These are phyloP conservation scores for Tetragonula clypearis DNA, from an alignment of 1,140 invertebrate genomes.

Conservation along the genomic window DNA sequence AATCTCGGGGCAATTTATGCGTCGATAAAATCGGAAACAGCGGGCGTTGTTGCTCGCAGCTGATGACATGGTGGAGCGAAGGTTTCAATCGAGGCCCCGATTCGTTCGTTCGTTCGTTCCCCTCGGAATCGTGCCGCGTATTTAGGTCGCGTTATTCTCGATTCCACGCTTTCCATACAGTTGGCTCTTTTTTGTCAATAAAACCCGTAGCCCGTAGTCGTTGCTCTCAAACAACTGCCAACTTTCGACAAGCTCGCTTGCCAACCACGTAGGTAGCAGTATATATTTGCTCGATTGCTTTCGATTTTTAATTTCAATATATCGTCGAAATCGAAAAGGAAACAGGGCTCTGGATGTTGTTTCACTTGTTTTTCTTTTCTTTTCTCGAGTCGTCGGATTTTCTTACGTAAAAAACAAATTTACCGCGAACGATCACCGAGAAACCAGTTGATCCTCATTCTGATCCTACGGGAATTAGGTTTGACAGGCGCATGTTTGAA, in stretches of 20 bases:
- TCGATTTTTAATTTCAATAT: neutral
- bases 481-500: neutral
- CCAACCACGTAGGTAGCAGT: too few relatives aligned
- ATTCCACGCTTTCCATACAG: conserved; percentile 60
- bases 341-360: neutral
- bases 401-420: too few relatives aligned
- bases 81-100: conserved; percentile 50
- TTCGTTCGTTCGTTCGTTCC: conserved; percentile 46
- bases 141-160: conserved; percentile 65
- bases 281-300: neutral
- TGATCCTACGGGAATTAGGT: neutral
- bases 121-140: conserved; percentile 38
- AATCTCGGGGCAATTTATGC: conserved; percentile 44
- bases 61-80: conserved; percentile 54
- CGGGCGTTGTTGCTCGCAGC: conserved; percentile 17
- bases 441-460: neutral
- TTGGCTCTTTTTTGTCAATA: conserved; percentile 38
- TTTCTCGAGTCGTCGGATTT: too few relatives aligned
- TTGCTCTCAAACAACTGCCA: neutral
- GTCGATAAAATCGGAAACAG: conserved; percentile 44
- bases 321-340: neutral
- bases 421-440: neutral
- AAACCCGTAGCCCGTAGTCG: neutral
- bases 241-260: neutral
- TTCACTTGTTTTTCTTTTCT: too few relatives aligned